Evolutionary conservation across 2,888 invertebrate genomes (phyloP), one percentile per base, ranked within the genome.

Genomic region (Keiferia lycopersicella): DNA sequence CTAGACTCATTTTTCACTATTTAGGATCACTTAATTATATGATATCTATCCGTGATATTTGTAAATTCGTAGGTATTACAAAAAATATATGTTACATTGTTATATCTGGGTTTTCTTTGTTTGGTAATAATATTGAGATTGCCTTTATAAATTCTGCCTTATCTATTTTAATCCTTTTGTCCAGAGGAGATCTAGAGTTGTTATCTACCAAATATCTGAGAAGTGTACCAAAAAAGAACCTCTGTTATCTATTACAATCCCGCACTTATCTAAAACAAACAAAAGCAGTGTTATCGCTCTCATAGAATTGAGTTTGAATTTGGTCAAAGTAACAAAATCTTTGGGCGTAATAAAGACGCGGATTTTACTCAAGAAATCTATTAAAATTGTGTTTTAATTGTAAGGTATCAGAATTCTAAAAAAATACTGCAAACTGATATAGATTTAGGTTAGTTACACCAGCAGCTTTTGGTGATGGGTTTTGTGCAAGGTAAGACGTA

Each of bases 61-160:
- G 88, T 87, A 88, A 84, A 86, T 80, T 86, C 87, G 87, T 87
- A n/a, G n/a, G n/a, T n/a, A 83, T 78, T 85, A 83, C 84, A 83
- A 81, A 83, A 83, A 90, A 91, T 91, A 91, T 88, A 91, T 88
- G 88, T 88, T 90, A 88, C 83, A 83, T 80, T 84, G 86, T 90
- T 88, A 80, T 79, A 73, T 85, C 77, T 83, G 84, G 81, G 87
- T 91, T 91, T 91, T 88, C 89, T 91, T 91, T 89, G 76, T 83
- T 76, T 71, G 60, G n/a, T 26, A 11, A n/a, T 53, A 30, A 20
- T n/a, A 20, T 50, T 26, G 10, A 45, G n/a, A 45, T 45, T 45
- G 11, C 45, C 53, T n/a, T 0, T 22, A 30, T 26, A 20, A 20
- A 20, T 18, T 34, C 20, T 50, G n/a, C 50, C 50, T 20, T 11